A percentile compares a stretch with the other conserved stretches of the same genome.
phyloP scores from a whole-genome alignment of 2,888 invertebrate genomes.

The Nephrotoma guestfalica region DNA sequence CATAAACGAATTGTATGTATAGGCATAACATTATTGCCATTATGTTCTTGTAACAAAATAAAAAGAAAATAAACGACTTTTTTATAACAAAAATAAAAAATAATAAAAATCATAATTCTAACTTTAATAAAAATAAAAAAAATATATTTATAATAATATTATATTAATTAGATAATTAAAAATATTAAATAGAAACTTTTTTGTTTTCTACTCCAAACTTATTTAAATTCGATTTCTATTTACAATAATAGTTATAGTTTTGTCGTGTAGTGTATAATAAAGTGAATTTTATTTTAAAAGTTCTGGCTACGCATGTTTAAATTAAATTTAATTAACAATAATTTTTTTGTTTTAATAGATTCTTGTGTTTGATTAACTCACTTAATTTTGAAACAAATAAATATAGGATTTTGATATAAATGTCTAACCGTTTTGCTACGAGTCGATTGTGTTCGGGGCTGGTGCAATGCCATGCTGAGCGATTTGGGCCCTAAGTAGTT shows the following conservation, averaged over 20 bases:
- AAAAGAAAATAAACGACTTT: not conserved
- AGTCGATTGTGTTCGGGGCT: not conserved
- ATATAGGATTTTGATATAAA: not conserved
- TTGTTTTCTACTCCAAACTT: not conserved
- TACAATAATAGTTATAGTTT: not conserved
- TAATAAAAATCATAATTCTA: not conserved
- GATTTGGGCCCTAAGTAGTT: slow-evolving; percentile 15
- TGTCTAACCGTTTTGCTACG: not conserved
- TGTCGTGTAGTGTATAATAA: not conserved
- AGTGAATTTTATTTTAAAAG: not conserved
- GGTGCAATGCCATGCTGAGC: slow-evolving; percentile 1
- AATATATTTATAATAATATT: not conserved
- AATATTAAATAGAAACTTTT: not conserved
- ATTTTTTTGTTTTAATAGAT: not conserved
- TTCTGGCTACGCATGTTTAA: not conserved
- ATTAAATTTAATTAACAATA: not conserved
- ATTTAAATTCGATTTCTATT: not conserved
- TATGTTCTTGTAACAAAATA: not conserved
- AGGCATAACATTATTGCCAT: not conserved
- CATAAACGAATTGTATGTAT: not conserved
- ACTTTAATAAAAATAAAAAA: not conserved
- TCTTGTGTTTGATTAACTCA: not conserved
- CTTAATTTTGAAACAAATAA: not conserved
- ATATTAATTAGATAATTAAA: not conserved
- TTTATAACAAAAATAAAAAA: not conserved